Percentiles rank a stretch among this genome's conserved stretches.
phyloP scores from a whole-genome alignment of 35 echinoderm and acorn worm species.

The Patiria miniata region DNA sequence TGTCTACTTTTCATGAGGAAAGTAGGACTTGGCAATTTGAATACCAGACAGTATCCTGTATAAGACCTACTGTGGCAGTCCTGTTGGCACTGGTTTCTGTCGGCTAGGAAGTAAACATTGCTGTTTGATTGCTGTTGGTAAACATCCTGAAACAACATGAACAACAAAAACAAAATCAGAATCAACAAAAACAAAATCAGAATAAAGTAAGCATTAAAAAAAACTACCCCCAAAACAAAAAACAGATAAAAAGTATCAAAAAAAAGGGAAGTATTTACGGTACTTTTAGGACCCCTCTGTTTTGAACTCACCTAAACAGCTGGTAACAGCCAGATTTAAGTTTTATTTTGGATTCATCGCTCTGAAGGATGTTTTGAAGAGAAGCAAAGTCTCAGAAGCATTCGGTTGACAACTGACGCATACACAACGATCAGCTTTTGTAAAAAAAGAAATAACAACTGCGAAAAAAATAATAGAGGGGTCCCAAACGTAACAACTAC shows the following conservation, averaged over 20 bases:
- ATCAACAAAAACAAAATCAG: neutral
- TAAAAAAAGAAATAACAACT: no score
- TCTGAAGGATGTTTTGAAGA: no score
- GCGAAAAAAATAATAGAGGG: no score
- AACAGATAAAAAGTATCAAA: neutral
- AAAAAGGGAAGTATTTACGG: neutral
- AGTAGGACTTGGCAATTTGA: no score
- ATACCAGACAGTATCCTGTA: no score
- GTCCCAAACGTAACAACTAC: no score
- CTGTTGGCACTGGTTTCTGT: constrained; percentile 24
- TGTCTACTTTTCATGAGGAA: constrained; percentile 24
- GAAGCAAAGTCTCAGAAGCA: no score
- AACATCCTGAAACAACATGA: constrained; percentile 15
- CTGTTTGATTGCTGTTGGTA: constrained; percentile 50
- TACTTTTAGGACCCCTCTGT: neutral
- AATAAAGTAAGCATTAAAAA: neutral
- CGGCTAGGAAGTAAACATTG: constrained; percentile 33
- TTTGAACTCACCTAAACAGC: no score
- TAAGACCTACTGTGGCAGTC: neutral
- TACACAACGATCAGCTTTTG: no score
- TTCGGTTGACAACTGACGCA: no score
- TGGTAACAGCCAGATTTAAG: neutral
- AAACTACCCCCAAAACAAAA: neutral
- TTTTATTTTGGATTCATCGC: no score
- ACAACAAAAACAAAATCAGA: neutral